A percentile compares a stretch with the other conserved stretches of the same genome.
Conservation (phyloP, 2,888 invertebrate species). For the Drosophila infuscata region DNA sequence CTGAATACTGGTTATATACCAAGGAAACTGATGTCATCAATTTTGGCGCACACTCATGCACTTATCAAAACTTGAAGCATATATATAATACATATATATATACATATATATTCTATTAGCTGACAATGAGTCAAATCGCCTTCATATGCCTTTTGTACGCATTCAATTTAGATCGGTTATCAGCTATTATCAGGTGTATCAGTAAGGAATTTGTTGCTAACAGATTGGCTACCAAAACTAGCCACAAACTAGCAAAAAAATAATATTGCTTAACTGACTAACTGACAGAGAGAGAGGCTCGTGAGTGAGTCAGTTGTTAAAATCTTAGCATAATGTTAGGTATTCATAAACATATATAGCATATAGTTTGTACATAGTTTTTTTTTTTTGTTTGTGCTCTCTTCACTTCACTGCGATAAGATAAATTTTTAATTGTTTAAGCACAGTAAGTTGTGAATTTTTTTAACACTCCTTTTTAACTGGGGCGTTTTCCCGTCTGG, state of each 20-base stretch:
- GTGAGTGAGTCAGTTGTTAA: conserved; percentile 60
- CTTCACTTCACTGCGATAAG: conserved; percentile 56
- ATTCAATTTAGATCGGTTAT: conserved; percentile 57
- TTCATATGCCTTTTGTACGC: conserved; percentile 31
- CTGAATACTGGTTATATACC: conserved; percentile 1
- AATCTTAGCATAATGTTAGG: conserved; percentile 3
- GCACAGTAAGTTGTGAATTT: conserved; percentile 25
- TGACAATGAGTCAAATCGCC: conserved; percentile 62
- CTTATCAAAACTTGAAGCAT: conserved; percentile 42
- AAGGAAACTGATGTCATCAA: conserved; percentile 60
- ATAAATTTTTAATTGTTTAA: conserved; percentile 44
- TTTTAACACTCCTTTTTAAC: conserved; percentile 3
- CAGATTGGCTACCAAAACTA: conserved; percentile 33
- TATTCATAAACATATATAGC: not conserved
- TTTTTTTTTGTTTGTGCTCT: conserved; percentile 9
- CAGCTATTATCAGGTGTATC: conserved; percentile 56
- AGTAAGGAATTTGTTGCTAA: conserved; percentile 44
- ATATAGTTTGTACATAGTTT: conserved; percentile 1
- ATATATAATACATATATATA: conserved; percentile 3
- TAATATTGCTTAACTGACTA: conserved; percentile 30
- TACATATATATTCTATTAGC: conserved; percentile 39
- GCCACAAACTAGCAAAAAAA: conserved; percentile 7
- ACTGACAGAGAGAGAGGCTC: not conserved
- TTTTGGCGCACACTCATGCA: conserved; percentile 26
- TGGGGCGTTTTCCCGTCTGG: conserved; percentile 18